A percentile compares a stretch with the other conserved stretches of the same genome.
Conservation (phyloP, 2,113 vertebrate species). For the Chionomys nivalis region DNA sequence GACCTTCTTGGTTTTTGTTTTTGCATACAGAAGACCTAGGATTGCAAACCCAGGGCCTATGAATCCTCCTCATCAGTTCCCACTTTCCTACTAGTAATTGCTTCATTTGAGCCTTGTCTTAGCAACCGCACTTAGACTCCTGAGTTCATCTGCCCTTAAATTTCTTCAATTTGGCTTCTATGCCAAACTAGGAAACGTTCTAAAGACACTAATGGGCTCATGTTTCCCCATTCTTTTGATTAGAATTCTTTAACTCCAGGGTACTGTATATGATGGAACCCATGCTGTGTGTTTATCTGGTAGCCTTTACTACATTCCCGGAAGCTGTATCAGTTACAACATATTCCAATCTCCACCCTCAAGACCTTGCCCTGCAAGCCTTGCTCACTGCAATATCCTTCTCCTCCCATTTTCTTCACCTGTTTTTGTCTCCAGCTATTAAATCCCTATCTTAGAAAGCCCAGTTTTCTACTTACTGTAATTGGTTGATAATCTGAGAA, state of each 20-base stretch:
- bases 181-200: background rate
- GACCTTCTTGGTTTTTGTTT: background rate
- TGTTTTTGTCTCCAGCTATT: background rate
- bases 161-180: background rate
- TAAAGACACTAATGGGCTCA: background rate
- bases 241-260: background rate
- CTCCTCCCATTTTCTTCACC: background rate
- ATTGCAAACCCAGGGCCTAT: background rate
- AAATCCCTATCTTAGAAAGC: background rate
- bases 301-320: background rate
- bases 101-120: background rate
- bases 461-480: accelerated
- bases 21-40: background rate
- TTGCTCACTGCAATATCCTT: background rate
- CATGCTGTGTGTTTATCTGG: accelerated
- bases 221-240: background rate
- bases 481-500: background rate
- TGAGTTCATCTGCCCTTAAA: background rate
- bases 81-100: background rate
- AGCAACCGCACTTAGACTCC: background rate
- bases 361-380: background rate
- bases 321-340: background rate
- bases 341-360: background rate
- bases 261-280: background rate
- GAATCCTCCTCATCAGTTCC: background rate